Percentiles rank a stretch among this genome's conserved stretches.
Evolutionary conservation across 2,113 vertebrate genomes (phyloP).

Genomic region (Brachypodius melanocephalos): DNA sequence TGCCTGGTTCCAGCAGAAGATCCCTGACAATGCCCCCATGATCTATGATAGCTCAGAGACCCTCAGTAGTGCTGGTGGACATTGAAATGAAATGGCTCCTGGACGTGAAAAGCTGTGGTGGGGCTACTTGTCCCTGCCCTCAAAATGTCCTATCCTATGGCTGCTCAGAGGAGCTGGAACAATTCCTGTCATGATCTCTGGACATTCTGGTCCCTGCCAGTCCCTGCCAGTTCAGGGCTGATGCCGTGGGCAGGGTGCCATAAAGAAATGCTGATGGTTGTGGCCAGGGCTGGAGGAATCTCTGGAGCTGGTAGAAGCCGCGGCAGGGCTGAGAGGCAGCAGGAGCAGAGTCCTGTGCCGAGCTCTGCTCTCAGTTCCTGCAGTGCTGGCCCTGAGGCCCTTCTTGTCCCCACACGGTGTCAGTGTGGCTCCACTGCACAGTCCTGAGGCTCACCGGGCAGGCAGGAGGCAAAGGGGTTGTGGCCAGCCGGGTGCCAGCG

Average conservation of each 20-base stretch:
- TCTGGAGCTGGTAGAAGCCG: background rate
- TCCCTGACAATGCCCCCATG: background rate
- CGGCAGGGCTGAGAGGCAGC: background rate
- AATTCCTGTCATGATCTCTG: background rate
- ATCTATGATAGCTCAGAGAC: no score
- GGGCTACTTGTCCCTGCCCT: no score
- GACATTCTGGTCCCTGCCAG: background rate
- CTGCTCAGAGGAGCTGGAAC: background rate
- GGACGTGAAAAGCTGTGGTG: background rate
- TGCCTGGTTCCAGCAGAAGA: constrained; percentile 9
- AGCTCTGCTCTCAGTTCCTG: background rate
- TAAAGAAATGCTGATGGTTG: background rate
- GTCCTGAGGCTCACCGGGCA: background rate
- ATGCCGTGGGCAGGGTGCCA: background rate
- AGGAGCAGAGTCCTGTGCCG: background rate
- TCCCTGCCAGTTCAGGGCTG: no score
- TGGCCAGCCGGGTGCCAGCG: background rate
- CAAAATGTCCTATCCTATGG: background rate
- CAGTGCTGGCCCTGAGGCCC: background rate
- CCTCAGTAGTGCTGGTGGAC: background rate
- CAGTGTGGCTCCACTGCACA: background rate
- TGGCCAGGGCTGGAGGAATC: background rate
- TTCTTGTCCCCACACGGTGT: background rate
- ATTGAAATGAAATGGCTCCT: background rate
- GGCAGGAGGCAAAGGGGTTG: background rate